Base-by-base conservation (phyloP, 2,797 vertebrate species). In the Poecilia picta region DNA sequence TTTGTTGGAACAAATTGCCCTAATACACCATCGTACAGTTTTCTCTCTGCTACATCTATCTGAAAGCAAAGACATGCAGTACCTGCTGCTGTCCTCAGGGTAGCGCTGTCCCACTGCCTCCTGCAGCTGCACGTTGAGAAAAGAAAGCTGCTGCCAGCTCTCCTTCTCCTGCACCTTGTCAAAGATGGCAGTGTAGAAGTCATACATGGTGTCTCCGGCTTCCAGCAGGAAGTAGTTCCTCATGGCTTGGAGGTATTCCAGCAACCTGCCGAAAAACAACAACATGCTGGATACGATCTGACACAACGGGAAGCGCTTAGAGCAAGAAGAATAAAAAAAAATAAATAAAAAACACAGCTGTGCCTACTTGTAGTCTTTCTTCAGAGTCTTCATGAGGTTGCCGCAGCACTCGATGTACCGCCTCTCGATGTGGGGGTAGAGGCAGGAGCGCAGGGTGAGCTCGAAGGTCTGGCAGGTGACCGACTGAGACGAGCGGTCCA, bases 391-490 rank as follows among this genome's bases (percentile, higher is more conserved):
- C 98, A 99, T 99, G 82, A 99, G 96, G 92, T 97, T 98, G 43
- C 98, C 98, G 83, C 98, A 99, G 94, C 98, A 99, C 85, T 98
- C 96, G 6, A 98, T 92, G 91, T 99, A 99, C 23, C 98, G 94
- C 83, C 94, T 96, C 89, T 98, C 94, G 81, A 99, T 99, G 88
- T 99, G 98, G 0, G 98, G 98, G 86, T 99, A 99, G 84, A 99
- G 97, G 78, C 98, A 99, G 81, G 97, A 99, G 25, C 98, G 97
- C 88, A 99, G 78, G 0, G 98, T 99, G 84, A 99, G 95, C 88
- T 99, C 98, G 13, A 99, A 99, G 0, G 98, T 99, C 92, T 98
- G 98, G 91, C 98, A 99, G 0, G 98, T 99, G 90, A 99, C 98
- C 0, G 98, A 97, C 93, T 99, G 98, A 1, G 98, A 99, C 0